Evolutionary conservation across 37 sponge, comb jelly and placozoan species (phyloP).

Genomic region (Ianthella basta): DNA sequence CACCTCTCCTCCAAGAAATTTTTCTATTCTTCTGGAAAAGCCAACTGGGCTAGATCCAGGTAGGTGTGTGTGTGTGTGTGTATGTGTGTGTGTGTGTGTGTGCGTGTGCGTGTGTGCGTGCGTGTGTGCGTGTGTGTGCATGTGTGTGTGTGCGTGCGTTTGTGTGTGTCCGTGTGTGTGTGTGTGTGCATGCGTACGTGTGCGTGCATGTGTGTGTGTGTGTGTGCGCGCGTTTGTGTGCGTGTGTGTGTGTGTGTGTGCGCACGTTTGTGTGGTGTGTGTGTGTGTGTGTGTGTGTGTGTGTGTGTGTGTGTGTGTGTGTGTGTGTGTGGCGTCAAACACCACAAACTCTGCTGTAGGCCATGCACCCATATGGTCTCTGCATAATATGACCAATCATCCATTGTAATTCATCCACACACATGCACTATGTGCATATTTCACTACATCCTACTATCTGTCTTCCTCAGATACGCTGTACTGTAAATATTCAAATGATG

Average conservation of each 20-base stretch:
- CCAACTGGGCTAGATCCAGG: background rate
- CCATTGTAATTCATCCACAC: background rate
- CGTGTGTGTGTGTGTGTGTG: conserved; percentile 25
- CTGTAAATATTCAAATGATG: background rate
- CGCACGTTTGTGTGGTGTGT: background rate
- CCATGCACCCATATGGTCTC: no score
- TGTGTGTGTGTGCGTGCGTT: background rate
- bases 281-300: background rate
- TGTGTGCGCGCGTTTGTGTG: conserved; percentile 1
- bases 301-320: no score
- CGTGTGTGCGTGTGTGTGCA: conserved; percentile 44
- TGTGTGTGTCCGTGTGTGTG: background rate
- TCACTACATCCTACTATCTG: background rate
- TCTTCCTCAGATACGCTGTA: background rate
- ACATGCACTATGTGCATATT: background rate
- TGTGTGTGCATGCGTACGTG: conserved; percentile 32
- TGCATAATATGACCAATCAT: no score
- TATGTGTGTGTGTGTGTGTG: conserved; percentile 39
- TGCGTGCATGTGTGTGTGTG: conserved; percentile 31
- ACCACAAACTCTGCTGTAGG: no score
- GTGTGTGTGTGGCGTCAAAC: no score
- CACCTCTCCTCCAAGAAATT: no score
- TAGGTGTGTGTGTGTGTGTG: conserved; percentile 33
- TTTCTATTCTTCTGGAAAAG: no score
- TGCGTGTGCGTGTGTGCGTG: conserved; percentile 36